Base-by-base conservation (phyloP, 1,140 invertebrate genomes). In the Tetranychus cinnabarinus region DNA sequence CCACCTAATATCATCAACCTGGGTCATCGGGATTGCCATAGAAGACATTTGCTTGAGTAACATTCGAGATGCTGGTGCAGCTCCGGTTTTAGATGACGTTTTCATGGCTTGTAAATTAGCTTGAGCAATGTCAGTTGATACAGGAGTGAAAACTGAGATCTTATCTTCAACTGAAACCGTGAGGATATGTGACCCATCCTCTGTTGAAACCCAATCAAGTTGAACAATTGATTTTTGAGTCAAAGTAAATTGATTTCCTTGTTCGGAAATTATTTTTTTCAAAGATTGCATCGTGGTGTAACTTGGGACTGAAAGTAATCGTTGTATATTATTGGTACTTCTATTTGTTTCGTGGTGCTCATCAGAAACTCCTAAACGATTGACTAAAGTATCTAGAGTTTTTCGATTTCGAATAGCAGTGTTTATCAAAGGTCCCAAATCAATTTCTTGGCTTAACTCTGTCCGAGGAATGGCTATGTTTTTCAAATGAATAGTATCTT, bases 181-280 rank as follows among this genome's bases (percentile, higher is more conserved):
- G 7, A 99, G 73, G 66, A 98, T 90, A 73, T 98, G 93, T 0
- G 89, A 91, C 2, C 95, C 95, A 73, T 99, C 93, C 71, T 98
- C 93, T 65, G 93, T 93, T 0, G 92, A 96, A 3, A 97, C 92
- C 95, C 95, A 99, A 74, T 97, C 95, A 39, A 99, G 72, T 69
- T 95, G 89, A 1, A 97, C 88, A 31, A 77, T 66, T 59, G 77
- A 77, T 66, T 77, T 77, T 65, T 77, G 76, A 0, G 85, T 87
- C 1, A 89, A 68, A 0, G 85, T 84, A 68, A 85, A 89, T 0
- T 86, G 88, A 68, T 89, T 89, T 0, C 86, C 86, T 69, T 88
- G 86, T 70, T 92, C 88, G 62, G 85, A 84, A 5, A 91, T 91
- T 36, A 84, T 87, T 70, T 84, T 86, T 46, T 85, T 77, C 36